Base-by-base conservation (phyloP, 2,888 invertebrate species). In the Drosophila rellima region DNA sequence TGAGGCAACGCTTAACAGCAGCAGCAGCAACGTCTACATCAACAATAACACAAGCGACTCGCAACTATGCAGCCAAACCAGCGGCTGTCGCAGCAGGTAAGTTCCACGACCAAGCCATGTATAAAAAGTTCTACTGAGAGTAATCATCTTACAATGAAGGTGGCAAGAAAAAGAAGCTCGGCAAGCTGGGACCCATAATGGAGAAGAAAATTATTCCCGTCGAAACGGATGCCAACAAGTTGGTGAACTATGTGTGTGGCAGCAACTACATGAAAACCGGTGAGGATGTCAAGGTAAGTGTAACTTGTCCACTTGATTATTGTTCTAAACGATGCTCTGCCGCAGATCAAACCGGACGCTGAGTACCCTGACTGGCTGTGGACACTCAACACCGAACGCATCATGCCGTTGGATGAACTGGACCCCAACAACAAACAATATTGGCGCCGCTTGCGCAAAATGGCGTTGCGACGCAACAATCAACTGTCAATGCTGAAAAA, bases 311-410 rank as follows among this genome's bases (percentile, higher is more conserved):
- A 17, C 33, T 17, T 8, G 0, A 26, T 3, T 33, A 17, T 8
- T 15, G 1, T 45, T 7, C 11, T 15, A 59, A 63, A 26, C 13
- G 0, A 1, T 3, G 1, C 0, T 45, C 13, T 47, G 1, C 57
- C 81, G 33, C 52, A 93, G 92, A 67, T 95, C 17, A 95, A 95
- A 91, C 94, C 95, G 0, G 96, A 97, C 89, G 93, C 93, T 20
- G 97, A 98, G 90, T 99, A 99, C 93, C 99, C 98, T 0, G 95
- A 96, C 1, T 99, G 98, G 98, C 93, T 99, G 67, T 98, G 98
- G 98, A 93, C 89, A 2, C 89, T 98, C 13, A 93, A 94, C 80
- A 94, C 94, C 15, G 96, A 95, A 3, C 92, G 93, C 5, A 94
- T 95, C 5, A 94, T 94, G 5, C 93, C 94, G 0, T 91, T 98